These are phyloP conservation scores for Adoxophyes honmai DNA, from an alignment of 1,140 invertebrate genomes.

Conservation along the genomic window DNA sequence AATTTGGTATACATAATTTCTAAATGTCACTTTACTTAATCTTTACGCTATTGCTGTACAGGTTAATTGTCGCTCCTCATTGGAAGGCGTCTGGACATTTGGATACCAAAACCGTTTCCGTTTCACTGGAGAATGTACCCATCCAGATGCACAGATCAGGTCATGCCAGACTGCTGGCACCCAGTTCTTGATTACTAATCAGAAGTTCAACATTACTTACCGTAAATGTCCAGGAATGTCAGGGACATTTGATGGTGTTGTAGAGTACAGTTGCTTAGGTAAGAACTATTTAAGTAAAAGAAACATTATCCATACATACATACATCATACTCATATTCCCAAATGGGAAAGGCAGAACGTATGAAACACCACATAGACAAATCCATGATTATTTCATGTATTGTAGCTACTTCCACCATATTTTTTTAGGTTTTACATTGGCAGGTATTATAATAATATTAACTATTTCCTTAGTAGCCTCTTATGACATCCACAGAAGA, in stretches of 20 bases:
- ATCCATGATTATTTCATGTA: too few species aligned
- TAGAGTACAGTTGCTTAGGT: constrained; percentile 94
- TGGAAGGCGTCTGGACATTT: constrained; percentile 97
- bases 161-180: constrained; percentile 97
- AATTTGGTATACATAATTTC: not conserved
- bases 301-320: too few species aligned
- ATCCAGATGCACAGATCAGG: constrained; percentile 91
- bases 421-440: too few species aligned
- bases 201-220: constrained; percentile 97
- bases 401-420: too few species aligned
- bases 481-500: too few species aligned
- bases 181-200: constrained; percentile 97
- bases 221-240: constrained; percentile 88
- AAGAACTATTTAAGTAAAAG: too few species aligned
- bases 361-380: too few species aligned
- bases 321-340: too few species aligned
- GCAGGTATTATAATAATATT: too few species aligned
- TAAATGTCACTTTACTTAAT: not conserved
- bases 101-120: constrained; percentile 94
- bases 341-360: too few species aligned
- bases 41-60: constrained; percentile 18
- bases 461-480: too few species aligned
- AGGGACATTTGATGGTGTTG: constrained; percentile 93
- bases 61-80: constrained; percentile 93
- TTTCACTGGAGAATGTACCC: constrained; percentile 93